These are phyloP conservation scores for Umimayanthus chanpuru DNA, from an alignment of 92 coral and sea anemone species.

Conservation along the genomic window DNA sequence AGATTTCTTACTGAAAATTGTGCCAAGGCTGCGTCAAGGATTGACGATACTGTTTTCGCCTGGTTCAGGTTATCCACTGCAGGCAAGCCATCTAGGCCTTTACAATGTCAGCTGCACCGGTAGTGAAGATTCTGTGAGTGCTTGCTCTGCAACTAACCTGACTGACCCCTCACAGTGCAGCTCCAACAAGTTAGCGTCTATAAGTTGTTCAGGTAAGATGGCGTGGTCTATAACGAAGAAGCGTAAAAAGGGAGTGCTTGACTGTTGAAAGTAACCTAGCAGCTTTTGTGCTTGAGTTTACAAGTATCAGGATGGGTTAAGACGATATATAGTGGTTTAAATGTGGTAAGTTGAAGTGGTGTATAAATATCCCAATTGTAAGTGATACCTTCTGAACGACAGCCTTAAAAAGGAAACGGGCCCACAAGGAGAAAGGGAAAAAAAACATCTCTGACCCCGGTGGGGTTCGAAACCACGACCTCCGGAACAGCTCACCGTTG, in stretches of 20 bases:
- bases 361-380: no score
- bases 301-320: neutral
- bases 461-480: no score
- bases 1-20: neutral
- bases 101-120: constrained; percentile 62
- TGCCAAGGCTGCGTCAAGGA: neutral
- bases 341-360: no score
- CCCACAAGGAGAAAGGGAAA: no score
- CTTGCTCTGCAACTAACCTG: constrained; percentile 54
- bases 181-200: constrained; percentile 50
- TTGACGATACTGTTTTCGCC: neutral
- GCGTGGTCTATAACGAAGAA: neutral
- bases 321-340: no score
- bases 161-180: constrained; percentile 49
- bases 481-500: no score
- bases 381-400: no score
- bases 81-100: constrained; percentile 18
- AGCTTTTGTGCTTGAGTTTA: neutral
- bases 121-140: constrained; percentile 60
- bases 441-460: no score
- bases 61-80: constrained; percentile 21
- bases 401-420: no score
- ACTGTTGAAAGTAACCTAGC: neutral
- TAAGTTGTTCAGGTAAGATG: constrained; percentile 68
- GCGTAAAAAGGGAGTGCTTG: neutral